Percentiles rank a stretch among this genome's conserved stretches.
Conservation (phyloP, 2,888 invertebrate genomes). For the Pristionchus mayeri region DNA sequence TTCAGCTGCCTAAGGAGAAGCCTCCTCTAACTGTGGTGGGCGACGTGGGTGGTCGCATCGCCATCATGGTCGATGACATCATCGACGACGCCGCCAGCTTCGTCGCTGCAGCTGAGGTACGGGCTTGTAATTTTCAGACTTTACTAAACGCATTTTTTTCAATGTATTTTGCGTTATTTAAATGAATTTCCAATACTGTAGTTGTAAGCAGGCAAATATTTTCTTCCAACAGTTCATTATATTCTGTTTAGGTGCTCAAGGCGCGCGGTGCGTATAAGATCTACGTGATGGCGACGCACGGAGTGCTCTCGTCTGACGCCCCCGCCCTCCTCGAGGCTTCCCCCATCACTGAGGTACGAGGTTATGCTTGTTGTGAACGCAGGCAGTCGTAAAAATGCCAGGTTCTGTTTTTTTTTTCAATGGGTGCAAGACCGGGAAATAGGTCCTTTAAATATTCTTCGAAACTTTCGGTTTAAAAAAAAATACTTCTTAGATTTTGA, state of each 20-base stretch:
- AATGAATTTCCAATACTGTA: background rate
- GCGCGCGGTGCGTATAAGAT: slow-evolving; percentile 98
- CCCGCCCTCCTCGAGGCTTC: slow-evolving; percentile 95
- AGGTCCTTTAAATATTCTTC: background rate
- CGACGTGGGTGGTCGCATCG: slow-evolving; percentile 95
- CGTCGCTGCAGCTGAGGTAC: slow-evolving; percentile 92
- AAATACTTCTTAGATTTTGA: too few relatives aligned
- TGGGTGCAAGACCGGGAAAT: too few relatives aligned
- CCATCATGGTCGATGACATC: slow-evolving; percentile 89
- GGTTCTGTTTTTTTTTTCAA: background rate
- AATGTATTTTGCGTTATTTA: background rate
- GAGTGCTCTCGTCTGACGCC: slow-evolving; percentile 94
- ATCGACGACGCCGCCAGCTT: slow-evolving; percentile 86
- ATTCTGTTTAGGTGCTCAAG: slow-evolving; percentile 86
- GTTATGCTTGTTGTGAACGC: background rate
- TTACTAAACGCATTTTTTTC: background rate
- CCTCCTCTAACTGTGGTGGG: slow-evolving; percentile 98
- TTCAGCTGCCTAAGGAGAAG: slow-evolving; percentile 88
- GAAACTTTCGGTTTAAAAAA: background rate
- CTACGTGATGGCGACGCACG: slow-evolving; percentile 97
- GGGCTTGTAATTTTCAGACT: background rate
- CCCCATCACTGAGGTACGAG: slow-evolving; percentile 90
- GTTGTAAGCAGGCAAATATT: too few relatives aligned
- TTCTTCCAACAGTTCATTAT: too few relatives aligned
- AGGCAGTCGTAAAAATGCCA: background rate